Percentiles rank a stretch among this genome's conserved stretches.
These are phyloP conservation scores for Chaetoderma sp. DNA, from an alignment of 2,888 invertebrate genomes.

Conservation along the genomic window DNA sequence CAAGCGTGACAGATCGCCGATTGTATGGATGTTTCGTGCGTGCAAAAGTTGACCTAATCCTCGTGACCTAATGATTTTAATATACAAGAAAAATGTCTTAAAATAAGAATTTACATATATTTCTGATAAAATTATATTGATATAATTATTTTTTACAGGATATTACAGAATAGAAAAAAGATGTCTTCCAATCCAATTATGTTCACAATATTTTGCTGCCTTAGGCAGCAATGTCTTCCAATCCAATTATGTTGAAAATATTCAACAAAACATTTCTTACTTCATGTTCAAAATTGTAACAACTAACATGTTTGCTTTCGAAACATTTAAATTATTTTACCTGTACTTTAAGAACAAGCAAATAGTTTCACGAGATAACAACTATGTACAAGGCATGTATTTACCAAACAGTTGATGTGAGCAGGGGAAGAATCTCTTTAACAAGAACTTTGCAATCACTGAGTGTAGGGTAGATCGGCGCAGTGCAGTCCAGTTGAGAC, in stretches of 20 bases:
- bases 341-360: too few species aligned
- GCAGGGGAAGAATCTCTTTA: conserved; percentile 56
- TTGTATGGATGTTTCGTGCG: conserved; percentile 58
- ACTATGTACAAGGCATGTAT: too few species aligned
- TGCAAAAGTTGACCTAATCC: conserved; percentile 59
- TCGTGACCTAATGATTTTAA: conserved; percentile 45
- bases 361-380: too few species aligned
- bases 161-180: not conserved
- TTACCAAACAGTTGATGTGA: conserved; percentile 63
- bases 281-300: too few species aligned
- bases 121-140: not conserved
- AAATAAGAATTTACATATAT: not conserved
- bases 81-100: not conserved
- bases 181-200: not conserved
- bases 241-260: not conserved
- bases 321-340: too few species aligned
- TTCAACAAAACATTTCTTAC: too few species aligned
- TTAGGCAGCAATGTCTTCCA: not conserved
- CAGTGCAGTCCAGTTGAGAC: conserved; percentile 52
- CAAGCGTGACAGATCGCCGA: conserved; percentile 58
- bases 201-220: not conserved
- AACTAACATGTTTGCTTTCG: too few species aligned
- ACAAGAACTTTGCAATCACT: conserved; percentile 51
- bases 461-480: conserved; percentile 58
- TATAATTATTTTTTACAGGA: not conserved